phyloP scores from a whole-genome alignment of 2,888 invertebrate species.

The Escarpia spicata region DNA sequence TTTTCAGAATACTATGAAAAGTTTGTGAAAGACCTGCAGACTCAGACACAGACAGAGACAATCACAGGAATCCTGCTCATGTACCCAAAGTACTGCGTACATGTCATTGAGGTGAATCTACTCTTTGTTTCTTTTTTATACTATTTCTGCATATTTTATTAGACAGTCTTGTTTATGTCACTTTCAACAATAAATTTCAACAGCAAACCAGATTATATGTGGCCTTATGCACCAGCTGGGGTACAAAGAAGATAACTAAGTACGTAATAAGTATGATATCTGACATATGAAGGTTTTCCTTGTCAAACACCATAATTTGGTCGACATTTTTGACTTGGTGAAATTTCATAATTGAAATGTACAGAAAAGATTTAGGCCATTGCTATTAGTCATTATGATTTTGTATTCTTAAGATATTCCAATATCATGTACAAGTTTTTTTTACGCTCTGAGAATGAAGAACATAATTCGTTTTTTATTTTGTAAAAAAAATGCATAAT shows the following conservation, averaged over 20 bases:
- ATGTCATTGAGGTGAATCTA: constrained; percentile 58
- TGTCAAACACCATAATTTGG: neutral
- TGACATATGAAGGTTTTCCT: neutral
- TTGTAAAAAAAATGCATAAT: too few relatives aligned
- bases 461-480: too few relatives aligned
- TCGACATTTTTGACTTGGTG: too few relatives aligned
- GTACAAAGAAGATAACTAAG: neutral
- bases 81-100: constrained; percentile 59
- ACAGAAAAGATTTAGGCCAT: too few relatives aligned
- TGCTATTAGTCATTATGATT: too few relatives aligned
- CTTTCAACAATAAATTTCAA: too few relatives aligned
- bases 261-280: neutral
- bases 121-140: neutral
- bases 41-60: constrained; percentile 54
- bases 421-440: too few relatives aligned
- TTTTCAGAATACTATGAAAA: constrained; percentile 58
- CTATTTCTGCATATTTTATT: neutral
- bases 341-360: too few relatives aligned
- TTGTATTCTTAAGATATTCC: too few relatives aligned
- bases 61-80: constrained; percentile 61
- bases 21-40: constrained; percentile 53
- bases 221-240: too few relatives aligned
- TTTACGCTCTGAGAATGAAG: too few relatives aligned
- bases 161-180: neutral
- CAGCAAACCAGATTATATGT: too few relatives aligned